Conservation (phyloP, 2,797 vertebrate species). For the Amniataba percoides region DNA sequence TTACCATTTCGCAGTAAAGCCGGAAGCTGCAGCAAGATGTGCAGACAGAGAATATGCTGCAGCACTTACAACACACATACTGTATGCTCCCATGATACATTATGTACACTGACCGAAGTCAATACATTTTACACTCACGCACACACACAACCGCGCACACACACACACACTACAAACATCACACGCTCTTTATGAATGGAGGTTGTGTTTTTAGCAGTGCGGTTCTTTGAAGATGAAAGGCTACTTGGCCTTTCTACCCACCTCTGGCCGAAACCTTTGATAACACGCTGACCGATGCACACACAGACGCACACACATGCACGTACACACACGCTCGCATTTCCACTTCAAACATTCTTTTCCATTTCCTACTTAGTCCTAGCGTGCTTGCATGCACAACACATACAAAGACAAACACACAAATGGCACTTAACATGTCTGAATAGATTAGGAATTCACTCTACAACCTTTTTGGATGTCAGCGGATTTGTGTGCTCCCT, state of each 20-base stretch:
- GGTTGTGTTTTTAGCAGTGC: constrained; percentile 63
- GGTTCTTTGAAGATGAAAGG: constrained; percentile 84
- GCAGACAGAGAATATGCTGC: constrained; percentile 16
- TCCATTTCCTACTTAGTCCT: constrained; percentile 48
- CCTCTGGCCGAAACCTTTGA: constrained; percentile 76
- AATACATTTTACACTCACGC: constrained; percentile 31
- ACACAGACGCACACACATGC: background rate
- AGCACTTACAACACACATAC: constrained; percentile 21
- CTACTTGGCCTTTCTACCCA: constrained; percentile 74
- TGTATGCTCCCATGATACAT: constrained; percentile 39
- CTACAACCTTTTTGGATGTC: constrained; percentile 32
- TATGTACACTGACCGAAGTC: constrained; percentile 36
- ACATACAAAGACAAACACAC: constrained; percentile 47
- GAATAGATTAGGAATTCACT: constrained; percentile 52
- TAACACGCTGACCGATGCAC: constrained; percentile 56
- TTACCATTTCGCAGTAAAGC: constrained; percentile 13
- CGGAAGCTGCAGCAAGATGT: constrained; percentile 23
- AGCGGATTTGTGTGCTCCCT: constrained; percentile 37
- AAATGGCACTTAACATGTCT: constrained; percentile 59
- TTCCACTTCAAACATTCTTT: constrained; percentile 77
- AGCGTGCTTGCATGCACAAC: constrained; percentile 23
- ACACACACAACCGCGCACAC: background rate
- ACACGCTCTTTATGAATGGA: constrained; percentile 58
- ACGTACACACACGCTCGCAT: constrained; percentile 23
- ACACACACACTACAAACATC: constrained; percentile 2